Evolutionary conservation across 2,888 invertebrate genomes (phyloP).

Genomic region (Drosophila leonis): DNA sequence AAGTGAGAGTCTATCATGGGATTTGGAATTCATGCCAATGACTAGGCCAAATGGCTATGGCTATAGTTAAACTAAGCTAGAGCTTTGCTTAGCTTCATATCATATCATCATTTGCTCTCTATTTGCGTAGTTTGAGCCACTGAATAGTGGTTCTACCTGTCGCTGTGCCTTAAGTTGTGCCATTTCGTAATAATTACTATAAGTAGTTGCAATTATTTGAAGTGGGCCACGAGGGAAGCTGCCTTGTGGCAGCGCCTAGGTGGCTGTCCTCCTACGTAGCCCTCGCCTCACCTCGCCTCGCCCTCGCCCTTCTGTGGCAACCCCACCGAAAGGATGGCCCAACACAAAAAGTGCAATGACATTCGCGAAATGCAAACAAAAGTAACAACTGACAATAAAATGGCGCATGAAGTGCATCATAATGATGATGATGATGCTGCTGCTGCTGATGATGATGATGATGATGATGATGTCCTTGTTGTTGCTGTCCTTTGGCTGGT

Average conservation of each 20-base stretch:
- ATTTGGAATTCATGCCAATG: too few relatives aligned
- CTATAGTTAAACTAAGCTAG: not conserved
- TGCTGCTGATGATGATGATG: conserved; percentile 17
- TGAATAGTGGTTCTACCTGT: not conserved
- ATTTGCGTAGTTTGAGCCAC: not conserved
- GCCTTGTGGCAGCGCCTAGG: not conserved
- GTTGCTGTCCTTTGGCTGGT: conserved; percentile 50
- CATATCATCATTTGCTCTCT: not conserved
- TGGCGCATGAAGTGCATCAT: conserved; percentile 45
- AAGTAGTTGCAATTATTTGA: conserved; percentile 19
- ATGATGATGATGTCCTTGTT: conserved; percentile 49
- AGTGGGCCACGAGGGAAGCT: conserved; percentile 2
- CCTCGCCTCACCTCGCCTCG: too few relatives aligned
- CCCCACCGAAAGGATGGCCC: not conserved
- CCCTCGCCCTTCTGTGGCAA: too few relatives aligned
- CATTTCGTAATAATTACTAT: conserved; percentile 9
- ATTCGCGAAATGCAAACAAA: conserved; percentile 53
- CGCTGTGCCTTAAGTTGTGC: not conserved
- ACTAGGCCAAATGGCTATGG: not conserved
- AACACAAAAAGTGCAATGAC: conserved; percentile 70
- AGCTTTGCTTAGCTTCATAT: not conserved
- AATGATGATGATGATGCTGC: conserved; percentile 22
- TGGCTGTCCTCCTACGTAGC: not conserved
- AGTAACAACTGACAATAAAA: conserved; percentile 67
- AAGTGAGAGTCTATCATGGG: too few relatives aligned